A percentile compares a stretch with the other conserved stretches of the same genome.
Evolutionary conservation across 1,140 invertebrate genomes (phyloP).

Genomic region (Pseudomyrmex dendroicus): DNA sequence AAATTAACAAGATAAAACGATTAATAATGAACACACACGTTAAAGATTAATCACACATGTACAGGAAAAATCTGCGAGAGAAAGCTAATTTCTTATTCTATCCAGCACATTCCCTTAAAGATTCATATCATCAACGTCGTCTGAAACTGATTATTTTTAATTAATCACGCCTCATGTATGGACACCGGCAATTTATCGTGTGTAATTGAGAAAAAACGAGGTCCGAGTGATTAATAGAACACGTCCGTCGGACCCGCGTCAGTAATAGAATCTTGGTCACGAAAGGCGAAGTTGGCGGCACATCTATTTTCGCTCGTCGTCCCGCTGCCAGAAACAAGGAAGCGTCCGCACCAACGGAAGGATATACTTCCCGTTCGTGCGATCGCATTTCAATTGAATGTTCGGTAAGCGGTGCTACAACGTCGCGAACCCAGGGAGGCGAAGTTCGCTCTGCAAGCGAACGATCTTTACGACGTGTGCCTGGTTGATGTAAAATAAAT

Average conservation of each 20-base stretch:
- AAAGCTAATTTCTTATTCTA: background rate
- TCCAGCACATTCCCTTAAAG: background rate
- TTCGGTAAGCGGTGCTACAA: slow-evolving; percentile 41
- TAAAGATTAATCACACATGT: too few relatives aligned
- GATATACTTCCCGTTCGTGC: slow-evolving; percentile 61
- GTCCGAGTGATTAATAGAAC: slow-evolving; percentile 60
- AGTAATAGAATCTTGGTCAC: slow-evolving; percentile 51
- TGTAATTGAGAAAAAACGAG: slow-evolving; percentile 51
- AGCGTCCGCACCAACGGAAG: slow-evolving; percentile 18
- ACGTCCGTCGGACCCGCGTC: slow-evolving; percentile 58
- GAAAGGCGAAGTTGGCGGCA: slow-evolving; percentile 54
- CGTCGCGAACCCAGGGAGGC: background rate
- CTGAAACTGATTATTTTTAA: slow-evolving; percentile 44
- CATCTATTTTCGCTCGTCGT: slow-evolving; percentile 57
- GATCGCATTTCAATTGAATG: slow-evolving; percentile 70
- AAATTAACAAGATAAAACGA: too few relatives aligned
- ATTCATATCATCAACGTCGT: slow-evolving; percentile 11
- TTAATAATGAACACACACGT: too few relatives aligned
- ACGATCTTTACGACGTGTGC: slow-evolving; percentile 58
- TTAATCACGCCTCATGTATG: slow-evolving; percentile 36
- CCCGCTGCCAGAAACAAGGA: slow-evolving; percentile 46
- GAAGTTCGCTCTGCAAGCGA: slow-evolving; percentile 10
- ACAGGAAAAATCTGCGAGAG: too few relatives aligned
- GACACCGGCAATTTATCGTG: slow-evolving; percentile 37
- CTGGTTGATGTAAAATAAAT: slow-evolving; percentile 68